Percentiles rank a stretch among this genome's conserved stretches.
phyloP scores from a whole-genome alignment of 2,888 invertebrate species.

The Hirudinaria manillensis region DNA sequence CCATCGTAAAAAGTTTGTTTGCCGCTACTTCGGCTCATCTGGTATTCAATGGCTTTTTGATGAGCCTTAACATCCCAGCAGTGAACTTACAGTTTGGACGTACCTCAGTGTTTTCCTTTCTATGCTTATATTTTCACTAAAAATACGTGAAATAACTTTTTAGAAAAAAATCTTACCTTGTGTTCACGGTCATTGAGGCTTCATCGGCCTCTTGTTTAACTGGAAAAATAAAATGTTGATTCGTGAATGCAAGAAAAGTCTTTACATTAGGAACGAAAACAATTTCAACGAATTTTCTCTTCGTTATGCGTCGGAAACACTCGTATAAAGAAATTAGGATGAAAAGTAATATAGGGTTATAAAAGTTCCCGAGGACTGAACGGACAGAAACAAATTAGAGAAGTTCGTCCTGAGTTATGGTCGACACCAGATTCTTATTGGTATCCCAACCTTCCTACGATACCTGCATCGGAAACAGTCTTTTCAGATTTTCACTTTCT shows the following conservation, averaged over 20 bases:
- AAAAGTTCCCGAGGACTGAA: neutral
- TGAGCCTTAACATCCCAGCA: too few species aligned
- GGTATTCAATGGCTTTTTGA: too few species aligned
- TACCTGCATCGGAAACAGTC: neutral
- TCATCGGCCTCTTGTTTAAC: conserved; percentile 31
- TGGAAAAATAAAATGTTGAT: conserved; percentile 2
- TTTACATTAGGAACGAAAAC: neutral
- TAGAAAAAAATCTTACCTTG: conserved; percentile 10
- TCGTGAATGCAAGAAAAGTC: neutral
- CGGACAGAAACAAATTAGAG: neutral
- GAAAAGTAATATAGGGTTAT: neutral
- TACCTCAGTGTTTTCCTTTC: too few species aligned
- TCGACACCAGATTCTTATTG: neutral
- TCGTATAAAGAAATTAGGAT: neutral
- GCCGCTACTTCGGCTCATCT: too few species aligned
- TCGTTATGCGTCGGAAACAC: too few species aligned
- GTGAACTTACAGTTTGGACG: too few species aligned
- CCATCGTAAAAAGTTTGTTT: too few species aligned
- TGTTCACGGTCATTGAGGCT: conserved; percentile 26
- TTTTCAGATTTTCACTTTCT: too few species aligned
- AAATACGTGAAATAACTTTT: neutral
- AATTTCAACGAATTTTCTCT: too few species aligned
- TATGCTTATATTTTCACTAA: too few species aligned
- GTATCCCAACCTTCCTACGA: conserved; percentile 1
- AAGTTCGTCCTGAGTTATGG: neutral